Conservation (phyloP, 2,888 invertebrate genomes). For the Brachyptera putata region DNA sequence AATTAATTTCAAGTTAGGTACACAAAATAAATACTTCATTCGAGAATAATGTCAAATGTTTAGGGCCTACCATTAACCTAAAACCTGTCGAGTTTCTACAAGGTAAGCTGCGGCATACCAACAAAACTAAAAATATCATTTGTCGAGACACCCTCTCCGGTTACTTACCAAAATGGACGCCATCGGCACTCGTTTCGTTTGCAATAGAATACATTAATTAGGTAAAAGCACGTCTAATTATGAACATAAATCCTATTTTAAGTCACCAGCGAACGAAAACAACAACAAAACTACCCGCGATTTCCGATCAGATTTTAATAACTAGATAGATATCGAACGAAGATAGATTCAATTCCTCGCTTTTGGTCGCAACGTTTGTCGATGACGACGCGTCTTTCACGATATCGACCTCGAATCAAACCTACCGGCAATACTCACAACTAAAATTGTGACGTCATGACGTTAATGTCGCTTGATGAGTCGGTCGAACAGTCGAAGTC, state of each 20-base stretch:
- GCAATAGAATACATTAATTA: neutral
- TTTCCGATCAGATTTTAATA: slow-evolving; percentile 39
- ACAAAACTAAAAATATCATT: neutral
- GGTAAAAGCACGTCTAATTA: neutral
- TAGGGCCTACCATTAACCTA: neutral
- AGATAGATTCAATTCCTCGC: slow-evolving; percentile 41
- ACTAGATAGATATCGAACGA: slow-evolving; percentile 43
- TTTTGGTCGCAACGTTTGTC: slow-evolving; percentile 34
- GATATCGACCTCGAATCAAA: slow-evolving; percentile 14
- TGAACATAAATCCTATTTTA: neutral
- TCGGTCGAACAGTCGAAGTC: no score
- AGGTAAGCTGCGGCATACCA: neutral
- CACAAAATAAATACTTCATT: no score
- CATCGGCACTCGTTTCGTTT: slow-evolving; percentile 33
- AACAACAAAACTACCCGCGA: no score
- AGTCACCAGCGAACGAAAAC: slow-evolving; percentile 42
- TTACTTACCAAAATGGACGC: slow-evolving; percentile 37
- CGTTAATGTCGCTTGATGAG: no score
- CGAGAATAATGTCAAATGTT: no score
- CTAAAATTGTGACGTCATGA: no score
- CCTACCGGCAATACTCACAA: no score
- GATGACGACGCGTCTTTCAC: neutral
- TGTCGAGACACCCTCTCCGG: no score
- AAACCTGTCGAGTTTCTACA: slow-evolving; percentile 1
- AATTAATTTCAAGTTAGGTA: no score